These are phyloP conservation scores for Tor tambroides DNA, from an alignment of 2,113 vertebrate species.

Conservation along the genomic window DNA sequence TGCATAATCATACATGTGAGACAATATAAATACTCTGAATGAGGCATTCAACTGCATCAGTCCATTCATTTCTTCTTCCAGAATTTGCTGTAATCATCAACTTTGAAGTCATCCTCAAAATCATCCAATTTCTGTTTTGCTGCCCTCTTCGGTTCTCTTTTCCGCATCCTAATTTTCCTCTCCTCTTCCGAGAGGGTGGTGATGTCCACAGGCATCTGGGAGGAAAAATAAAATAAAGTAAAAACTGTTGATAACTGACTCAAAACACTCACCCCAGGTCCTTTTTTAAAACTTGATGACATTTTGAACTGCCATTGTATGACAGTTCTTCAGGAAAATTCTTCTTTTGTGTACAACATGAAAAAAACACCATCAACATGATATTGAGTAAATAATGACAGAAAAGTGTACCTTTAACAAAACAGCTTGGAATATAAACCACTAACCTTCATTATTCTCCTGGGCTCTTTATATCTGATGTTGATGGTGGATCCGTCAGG, in stretches of 20 bases:
- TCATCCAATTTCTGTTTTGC: constrained; percentile 59
- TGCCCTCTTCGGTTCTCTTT: constrained; percentile 64
- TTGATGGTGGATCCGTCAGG: constrained; percentile 86
- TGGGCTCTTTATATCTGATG: constrained; percentile 86
- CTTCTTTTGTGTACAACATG: neutral
- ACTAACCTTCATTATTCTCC: constrained; percentile 81
- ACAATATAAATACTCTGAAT: neutral
- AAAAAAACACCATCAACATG: neutral
- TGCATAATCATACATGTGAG: constrained; percentile 31
- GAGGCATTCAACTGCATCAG: neutral
- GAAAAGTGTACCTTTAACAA: neutral
- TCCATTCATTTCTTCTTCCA: constrained; percentile 82
- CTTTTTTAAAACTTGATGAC: neutral
- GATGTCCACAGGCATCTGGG: constrained; percentile 86
- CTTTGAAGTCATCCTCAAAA: constrained; percentile 78
- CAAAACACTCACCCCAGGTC: neutral
- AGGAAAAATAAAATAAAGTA: neutral
- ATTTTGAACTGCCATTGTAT: neutral
- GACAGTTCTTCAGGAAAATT: neutral
- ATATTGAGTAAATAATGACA: neutral
- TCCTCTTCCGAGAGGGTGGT: constrained; percentile 82
- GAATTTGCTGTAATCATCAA: constrained; percentile 81
- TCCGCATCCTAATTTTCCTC: constrained; percentile 76
- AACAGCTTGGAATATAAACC: neutral
- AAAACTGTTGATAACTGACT: neutral